A percentile compares a stretch with the other conserved stretches of the same genome.
Conservation (phyloP, 2,888 invertebrate genomes). For the Craniophora ligustri region DNA sequence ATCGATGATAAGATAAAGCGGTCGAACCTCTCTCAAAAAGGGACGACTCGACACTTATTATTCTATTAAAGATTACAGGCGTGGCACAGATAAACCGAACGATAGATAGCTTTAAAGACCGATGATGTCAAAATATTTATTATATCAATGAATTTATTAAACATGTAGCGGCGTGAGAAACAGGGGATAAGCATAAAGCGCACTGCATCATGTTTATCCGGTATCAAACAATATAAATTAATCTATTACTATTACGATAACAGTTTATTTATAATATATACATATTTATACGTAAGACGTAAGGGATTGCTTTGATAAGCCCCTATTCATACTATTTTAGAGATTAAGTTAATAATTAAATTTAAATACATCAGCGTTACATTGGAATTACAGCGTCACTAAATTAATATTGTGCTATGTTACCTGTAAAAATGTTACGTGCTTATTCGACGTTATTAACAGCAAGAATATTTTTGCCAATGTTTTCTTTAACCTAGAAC, state of each 20-base stretch:
- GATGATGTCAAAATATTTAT: conserved; percentile 75
- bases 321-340: conserved; percentile 12
- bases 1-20: conserved; percentile 74
- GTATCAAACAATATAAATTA: conserved; percentile 30
- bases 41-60: conserved; percentile 61
- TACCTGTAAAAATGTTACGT: too few relatives aligned
- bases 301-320: conserved; percentile 4
- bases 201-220: conserved; percentile 11
- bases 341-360: conserved; percentile 11
- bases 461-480: too few relatives aligned
- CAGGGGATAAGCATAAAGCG: conserved; percentile 5
- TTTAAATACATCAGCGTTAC: conserved; percentile 16
- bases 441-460: too few relatives aligned
- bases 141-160: conserved; percentile 64
- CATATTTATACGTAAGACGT: conserved; percentile 26
- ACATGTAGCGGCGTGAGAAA: conserved; percentile 47
- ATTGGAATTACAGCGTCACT: conserved; percentile 8
- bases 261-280: too few relatives aligned
- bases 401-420: too few relatives aligned
- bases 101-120: conserved; percentile 54
- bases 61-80: conserved; percentile 59
- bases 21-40: conserved; percentile 58
- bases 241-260: conserved; percentile 37
- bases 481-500: too few relatives aligned
- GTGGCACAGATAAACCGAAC: conserved; percentile 53